Conservation (phyloP, 2,113 vertebrate species). For the Genyomyrus donnyi region DNA sequence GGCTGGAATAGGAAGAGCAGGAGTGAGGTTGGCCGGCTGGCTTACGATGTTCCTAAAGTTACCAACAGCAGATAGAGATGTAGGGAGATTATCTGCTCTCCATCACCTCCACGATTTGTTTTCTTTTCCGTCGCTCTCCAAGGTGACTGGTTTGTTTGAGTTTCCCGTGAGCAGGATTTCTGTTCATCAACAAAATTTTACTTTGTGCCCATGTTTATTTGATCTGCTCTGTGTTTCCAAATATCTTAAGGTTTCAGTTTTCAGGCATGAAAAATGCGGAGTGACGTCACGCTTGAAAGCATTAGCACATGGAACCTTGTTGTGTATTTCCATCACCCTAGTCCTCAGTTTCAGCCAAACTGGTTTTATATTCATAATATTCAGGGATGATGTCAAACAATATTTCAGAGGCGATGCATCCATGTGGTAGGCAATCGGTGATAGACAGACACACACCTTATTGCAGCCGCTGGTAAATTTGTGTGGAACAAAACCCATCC, state of each 20-base stretch:
- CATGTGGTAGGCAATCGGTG: not conserved
- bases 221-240: not conserved
- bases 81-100: slow-evolving; percentile 27
- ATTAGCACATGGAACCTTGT: slow-evolving; percentile 15
- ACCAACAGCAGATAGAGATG: slow-evolving; percentile 30
- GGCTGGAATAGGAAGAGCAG: slow-evolving; percentile 19
- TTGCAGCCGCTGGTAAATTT: not conserved
- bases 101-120: slow-evolving; percentile 32
- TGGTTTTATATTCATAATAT: not conserved
- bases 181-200: not conserved
- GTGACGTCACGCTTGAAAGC: not conserved
- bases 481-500: not conserved
- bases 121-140: slow-evolving; percentile 21
- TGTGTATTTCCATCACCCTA: not conserved
- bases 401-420: not conserved
- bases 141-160: slow-evolving; percentile 20
- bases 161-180: slow-evolving; percentile 36
- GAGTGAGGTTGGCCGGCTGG: slow-evolving; percentile 20
- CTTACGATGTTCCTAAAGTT: slow-evolving; percentile 30
- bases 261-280: not conserved
- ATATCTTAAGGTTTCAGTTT: not conserved
- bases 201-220: not conserved
- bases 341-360: slow-evolving; percentile 1
- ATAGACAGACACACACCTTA: not conserved
- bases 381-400: not conserved